Conservation (phyloP, 1,140 invertebrate species). For the Agraylea sexmaculata region DNA sequence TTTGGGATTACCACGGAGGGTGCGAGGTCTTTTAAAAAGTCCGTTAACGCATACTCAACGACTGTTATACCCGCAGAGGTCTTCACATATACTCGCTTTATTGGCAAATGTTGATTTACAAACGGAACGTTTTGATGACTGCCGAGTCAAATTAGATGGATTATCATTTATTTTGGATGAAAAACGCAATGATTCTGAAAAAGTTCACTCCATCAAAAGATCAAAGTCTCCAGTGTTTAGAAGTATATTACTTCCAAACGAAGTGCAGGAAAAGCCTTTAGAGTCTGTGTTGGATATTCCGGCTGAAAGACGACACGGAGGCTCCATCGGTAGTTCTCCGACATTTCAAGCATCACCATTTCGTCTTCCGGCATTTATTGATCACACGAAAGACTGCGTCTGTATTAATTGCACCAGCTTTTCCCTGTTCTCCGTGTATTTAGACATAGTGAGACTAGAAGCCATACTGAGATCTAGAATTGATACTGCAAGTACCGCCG, state of each 20-base stretch:
- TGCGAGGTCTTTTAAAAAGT: slow-evolving; percentile 10
- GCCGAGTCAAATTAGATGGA: slow-evolving; percentile 17
- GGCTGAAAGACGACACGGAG: slow-evolving; percentile 7
- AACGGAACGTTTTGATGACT: slow-evolving; percentile 16
- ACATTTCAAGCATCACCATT: slow-evolving; percentile 15
- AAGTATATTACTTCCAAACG: no score
- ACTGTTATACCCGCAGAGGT: slow-evolving; percentile 11
- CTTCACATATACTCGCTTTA: slow-evolving; percentile 8
- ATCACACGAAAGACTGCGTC: slow-evolving; percentile 10
- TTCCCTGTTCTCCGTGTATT: slow-evolving; percentile 6
- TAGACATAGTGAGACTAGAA: slow-evolving; percentile 11
- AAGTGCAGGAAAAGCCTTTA: slow-evolving; percentile 10
- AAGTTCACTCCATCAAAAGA: background rate
- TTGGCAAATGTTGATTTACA: slow-evolving; percentile 14
- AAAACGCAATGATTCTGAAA: slow-evolving; percentile 6
- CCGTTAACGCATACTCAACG: slow-evolving; percentile 9
- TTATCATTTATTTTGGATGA: slow-evolving; percentile 18
- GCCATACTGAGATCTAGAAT: slow-evolving; percentile 14
- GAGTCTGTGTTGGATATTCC: slow-evolving; percentile 17
- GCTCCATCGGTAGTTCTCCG: slow-evolving; percentile 14
- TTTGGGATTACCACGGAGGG: slow-evolving; percentile 14
- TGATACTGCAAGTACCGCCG: slow-evolving; percentile 8
- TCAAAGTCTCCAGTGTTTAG: background rate
- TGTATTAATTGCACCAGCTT: slow-evolving; percentile 16
- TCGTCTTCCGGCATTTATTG: slow-evolving; percentile 11